phyloP scores from a whole-genome alignment of 2,888 invertebrate genomes.

The Tethea ocularis region DNA sequence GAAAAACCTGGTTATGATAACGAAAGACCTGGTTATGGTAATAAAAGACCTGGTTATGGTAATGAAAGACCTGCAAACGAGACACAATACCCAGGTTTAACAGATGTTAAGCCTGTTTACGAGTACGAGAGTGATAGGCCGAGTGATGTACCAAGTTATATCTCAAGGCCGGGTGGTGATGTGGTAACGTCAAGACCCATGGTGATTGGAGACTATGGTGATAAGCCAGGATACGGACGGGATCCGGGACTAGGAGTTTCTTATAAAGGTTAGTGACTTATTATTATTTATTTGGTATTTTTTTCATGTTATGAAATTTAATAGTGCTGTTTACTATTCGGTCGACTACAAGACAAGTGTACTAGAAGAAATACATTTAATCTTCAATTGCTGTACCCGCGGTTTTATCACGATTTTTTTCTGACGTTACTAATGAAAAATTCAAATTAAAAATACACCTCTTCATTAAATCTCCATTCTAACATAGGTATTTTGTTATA shows the following conservation, averaged over 20 bases:
- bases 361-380: too few relatives aligned
- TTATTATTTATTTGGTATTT: too few relatives aligned
- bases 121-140: conserved; percentile 67
- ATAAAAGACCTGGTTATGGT: not conserved
- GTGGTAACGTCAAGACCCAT: conserved; percentile 70
- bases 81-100: conserved; percentile 31
- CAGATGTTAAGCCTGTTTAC: conserved; percentile 64
- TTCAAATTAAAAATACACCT: too few relatives aligned
- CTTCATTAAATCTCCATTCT: too few relatives aligned
- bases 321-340: too few relatives aligned
- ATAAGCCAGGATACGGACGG: conserved; percentile 44
- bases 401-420: too few relatives aligned
- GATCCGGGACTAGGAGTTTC: conserved; percentile 47
- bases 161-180: conserved; percentile 58
- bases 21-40: conserved; percentile 8
- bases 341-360: too few relatives aligned
- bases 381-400: too few relatives aligned
- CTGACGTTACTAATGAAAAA: too few relatives aligned
- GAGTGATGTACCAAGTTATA: conserved; percentile 59
- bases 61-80: conserved; percentile 14
- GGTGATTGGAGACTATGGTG: conserved; percentile 58
- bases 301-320: too few relatives aligned
- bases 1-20: conserved; percentile 37
- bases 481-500: too few relatives aligned
- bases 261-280: conserved; percentile 61